These are phyloP conservation scores for Poecilobothrus nobilitatus DNA, from an alignment of 2,888 invertebrate genomes.

Conservation along the genomic window DNA sequence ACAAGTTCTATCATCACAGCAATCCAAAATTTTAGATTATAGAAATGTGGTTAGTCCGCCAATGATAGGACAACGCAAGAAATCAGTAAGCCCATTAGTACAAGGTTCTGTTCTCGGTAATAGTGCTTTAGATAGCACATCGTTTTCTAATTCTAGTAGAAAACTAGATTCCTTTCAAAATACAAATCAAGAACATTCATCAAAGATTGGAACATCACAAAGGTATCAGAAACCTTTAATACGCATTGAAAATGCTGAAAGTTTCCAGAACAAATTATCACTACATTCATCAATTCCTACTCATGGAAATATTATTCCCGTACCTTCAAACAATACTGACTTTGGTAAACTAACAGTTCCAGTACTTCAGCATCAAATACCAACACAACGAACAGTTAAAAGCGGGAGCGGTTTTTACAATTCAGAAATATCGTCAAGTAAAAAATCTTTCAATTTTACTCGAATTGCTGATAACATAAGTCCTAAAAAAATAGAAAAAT, in stretches of 20 bases:
- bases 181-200: constrained; percentile 8
- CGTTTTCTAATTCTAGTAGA: constrained; percentile 11
- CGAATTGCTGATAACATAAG: constrained; percentile 43
- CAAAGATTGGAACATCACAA: constrained; percentile 7
- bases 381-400: constrained; percentile 11
- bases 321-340: background rate
- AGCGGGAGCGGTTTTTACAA: constrained; percentile 18
- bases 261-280: constrained; percentile 8
- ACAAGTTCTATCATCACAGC: constrained; percentile 41
- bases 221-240: constrained; percentile 18
- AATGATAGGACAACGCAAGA: constrained; percentile 27
- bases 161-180: constrained; percentile 6
- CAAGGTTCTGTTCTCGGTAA: constrained; percentile 12
- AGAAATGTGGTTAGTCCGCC: background rate
- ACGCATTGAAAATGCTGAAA: constrained; percentile 25
- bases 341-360: constrained; percentile 7
- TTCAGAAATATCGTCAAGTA: constrained; percentile 20
- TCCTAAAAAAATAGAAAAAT: constrained; percentile 28
- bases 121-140: background rate
- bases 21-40: constrained; percentile 14
- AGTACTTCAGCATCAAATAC: constrained; percentile 9
- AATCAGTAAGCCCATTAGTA: constrained; percentile 33
- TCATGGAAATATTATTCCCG: constrained; percentile 14
- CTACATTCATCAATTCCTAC: background rate
- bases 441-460: constrained; percentile 40